Base-by-base conservation (phyloP, 2,888 invertebrate species). In the Synergus itoensis region DNA sequence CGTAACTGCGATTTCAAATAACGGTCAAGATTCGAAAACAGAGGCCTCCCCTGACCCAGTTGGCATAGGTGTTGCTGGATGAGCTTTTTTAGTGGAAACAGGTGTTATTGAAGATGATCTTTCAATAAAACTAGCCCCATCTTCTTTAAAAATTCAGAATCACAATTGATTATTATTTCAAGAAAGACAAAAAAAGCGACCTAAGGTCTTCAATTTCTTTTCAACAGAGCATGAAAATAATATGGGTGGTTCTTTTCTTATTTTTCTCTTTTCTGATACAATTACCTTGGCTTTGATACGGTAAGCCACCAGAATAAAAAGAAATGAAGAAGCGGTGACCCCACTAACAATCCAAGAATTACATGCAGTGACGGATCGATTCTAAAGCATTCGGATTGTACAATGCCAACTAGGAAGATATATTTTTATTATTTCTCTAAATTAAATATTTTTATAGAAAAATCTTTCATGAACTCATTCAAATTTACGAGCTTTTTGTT, bases 21-120 rank as follows among this genome's bases (percentile, higher is more conserved):
- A 73, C 18, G 73, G 69, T 48, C 69, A 69, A 69, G 48, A 69
- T 53, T 69, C n/a, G 12, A 73, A 73, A 67, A 45, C 43, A n/a
- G 45, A 53, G 7, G 16, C 4, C 12, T 53, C 53, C 73, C 73
- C 48, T 53, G 53, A 57, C 73, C 73, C 53, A 73, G 48, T 73
- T 73, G 73, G 73, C 73, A 21, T 67, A 11, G 36, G 45, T 73
- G n/a, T 36, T 73, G 48, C 73, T 73, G 45, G 53, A 53, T 53
- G 73, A n/a, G 73, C 53, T 57, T 73, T 73, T 48, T 73, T 57
- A 48, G 48, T 73, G 36, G n/a, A 57, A 73, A 53, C 73, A 53
- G 73, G 73, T 73, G 48, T 73, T 67, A 65, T 67, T 53, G 18
- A 65, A 65, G 40, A 41, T 3, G 41, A 41, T 18, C n/a, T 41